Evolutionary conservation across 2,888 invertebrate genomes (phyloP), one percentile per base, ranked within the genome.

Genomic region (Rhogogaster chlorosoma): DNA sequence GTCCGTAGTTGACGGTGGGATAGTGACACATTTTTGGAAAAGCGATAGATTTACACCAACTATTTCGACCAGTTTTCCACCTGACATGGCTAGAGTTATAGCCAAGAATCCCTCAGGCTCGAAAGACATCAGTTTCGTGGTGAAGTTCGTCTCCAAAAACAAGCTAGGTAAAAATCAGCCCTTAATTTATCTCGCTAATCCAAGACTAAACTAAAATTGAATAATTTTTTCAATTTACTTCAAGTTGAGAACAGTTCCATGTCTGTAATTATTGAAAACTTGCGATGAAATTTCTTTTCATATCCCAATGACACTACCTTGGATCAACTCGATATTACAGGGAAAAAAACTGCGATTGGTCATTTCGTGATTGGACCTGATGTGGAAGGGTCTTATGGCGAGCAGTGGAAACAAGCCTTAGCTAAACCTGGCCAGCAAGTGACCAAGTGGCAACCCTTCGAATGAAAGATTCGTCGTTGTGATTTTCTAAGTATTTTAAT

Each of bases 61-160:
- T 4, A 96, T 97, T 85, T 96, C 97, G n/a, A 95, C 96, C 89
- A 96, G 96, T 93, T 96, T 97, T 94, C 96, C 96, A 89, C 95
- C 95, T 0, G 96, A 95, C 88, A 94, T 95, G 9, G 95, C 96
- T 0, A 95, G 95, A 32, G 95, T 96, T 32, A 94, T 95, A 88
- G 94, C 96, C 75, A 93, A 93, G 45, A 95, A 95, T 87, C 95
- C 96, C 6, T 95, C 95, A 91, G 95, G 95, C 89, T 95, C 95
- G 29, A 94, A 94, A 87, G 95, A 95, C 91, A 95, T 96, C 87
- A 96, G 95, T 91, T 95, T 96, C 88, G 95, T 96, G 87, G 94
- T 96, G 78, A 95, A 96, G 87, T 94, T 96, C 49, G 95, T 96
- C 22, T 95, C 95, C 87, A 96, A 95, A 89, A 96, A 95, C 86